Conservation (phyloP, 2,113 vertebrate species). For the Ibidorhyncha struthersii region DNA sequence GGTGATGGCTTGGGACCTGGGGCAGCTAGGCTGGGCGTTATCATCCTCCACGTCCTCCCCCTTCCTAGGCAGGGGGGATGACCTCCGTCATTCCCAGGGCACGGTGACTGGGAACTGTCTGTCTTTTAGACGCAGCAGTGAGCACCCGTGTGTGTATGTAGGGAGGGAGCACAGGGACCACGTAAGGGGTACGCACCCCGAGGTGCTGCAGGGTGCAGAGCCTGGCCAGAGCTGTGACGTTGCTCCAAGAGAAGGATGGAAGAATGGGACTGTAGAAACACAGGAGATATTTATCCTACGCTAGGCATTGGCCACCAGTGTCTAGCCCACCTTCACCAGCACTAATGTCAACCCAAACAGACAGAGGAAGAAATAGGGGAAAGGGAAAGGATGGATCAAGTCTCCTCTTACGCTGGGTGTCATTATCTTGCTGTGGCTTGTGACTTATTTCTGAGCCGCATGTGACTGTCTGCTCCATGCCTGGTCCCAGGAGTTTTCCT, state of each 20-base stretch:
- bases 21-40: background rate
- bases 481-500: background rate
- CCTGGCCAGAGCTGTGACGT: background rate
- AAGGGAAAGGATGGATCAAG: background rate
- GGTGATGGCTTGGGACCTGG: background rate
- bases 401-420: background rate
- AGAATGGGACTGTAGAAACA: background rate
- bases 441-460: background rate
- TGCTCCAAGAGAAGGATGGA: background rate
- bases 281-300: background rate
- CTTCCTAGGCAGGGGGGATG: background rate
- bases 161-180: background rate
- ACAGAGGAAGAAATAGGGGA: background rate
- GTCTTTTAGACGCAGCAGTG: background rate
- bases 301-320: background rate
- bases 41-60: background rate
- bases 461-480: background rate
- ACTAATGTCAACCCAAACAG: background rate
- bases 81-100: background rate
- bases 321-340: background rate
- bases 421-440: background rate
- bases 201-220: background rate
- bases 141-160: fast-evolving
- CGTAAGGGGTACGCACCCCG: fast-evolving
- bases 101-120: background rate